These are phyloP conservation scores for Indri indri DNA, from an alignment of 2,113 vertebrate species.

Conservation along the genomic window DNA sequence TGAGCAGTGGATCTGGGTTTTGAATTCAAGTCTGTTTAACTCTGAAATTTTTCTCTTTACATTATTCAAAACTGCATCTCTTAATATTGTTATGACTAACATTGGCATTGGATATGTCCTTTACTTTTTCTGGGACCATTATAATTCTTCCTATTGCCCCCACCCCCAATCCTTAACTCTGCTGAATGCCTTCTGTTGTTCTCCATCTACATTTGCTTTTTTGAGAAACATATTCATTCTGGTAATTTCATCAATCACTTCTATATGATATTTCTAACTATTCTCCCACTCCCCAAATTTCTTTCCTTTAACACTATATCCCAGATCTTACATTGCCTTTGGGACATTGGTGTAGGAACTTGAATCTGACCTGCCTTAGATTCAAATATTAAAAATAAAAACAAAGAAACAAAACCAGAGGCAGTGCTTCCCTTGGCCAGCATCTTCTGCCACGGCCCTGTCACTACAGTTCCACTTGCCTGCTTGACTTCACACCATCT, in stretches of 20 bases:
- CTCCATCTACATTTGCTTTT: not conserved
- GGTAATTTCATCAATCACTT: not conserved
- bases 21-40: not conserved
- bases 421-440: not conserved
- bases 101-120: not conserved
- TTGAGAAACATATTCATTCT: not conserved
- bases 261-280: not conserved
- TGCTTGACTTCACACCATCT: constrained; percentile 70
- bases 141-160: not conserved
- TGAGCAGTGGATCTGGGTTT: not conserved
- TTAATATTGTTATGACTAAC: not conserved
- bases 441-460: not conserved
- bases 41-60: not conserved
- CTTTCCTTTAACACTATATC: not conserved
- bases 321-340: not conserved
- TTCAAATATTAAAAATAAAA: not conserved
- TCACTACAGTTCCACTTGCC: constrained; percentile 13
- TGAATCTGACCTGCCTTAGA: not conserved
- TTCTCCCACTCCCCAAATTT: not conserved
- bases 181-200: not conserved
- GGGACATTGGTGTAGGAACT: not conserved
- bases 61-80: not conserved
- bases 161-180: not conserved
- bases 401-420: not conserved
- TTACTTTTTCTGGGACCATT: not conserved